Evolutionary conservation across 2,797 vertebrate species (phyloP), one percentile per base, ranked within the genome.

Genomic region (Falco biarmicus): DNA sequence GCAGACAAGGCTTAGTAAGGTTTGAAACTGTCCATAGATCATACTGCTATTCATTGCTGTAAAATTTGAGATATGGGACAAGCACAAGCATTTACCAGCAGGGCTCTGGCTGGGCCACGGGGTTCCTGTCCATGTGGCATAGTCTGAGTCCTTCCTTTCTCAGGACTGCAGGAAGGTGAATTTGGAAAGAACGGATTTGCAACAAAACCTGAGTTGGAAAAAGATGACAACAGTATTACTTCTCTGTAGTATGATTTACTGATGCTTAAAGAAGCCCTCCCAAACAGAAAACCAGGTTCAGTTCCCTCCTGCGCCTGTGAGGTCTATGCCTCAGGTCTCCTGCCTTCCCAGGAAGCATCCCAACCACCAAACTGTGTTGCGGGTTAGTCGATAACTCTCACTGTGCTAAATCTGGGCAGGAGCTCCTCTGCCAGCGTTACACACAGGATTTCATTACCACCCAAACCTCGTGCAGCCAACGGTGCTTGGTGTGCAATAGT

Each of bases 321-420:
- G 32, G 11, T 79, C 71, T 69, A 43, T 63, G 45, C 21, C n/a
- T 5, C 21, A 39, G n/a, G 43, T 82, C 37, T 88, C 21, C 61
- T 66, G n/a, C 32, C 39, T 85, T 80, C 39, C 59, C 0, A 0
- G 47, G 56, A 43, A 43, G 37, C 6, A 7, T 89, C 50, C n/a
- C 2, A 15, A 34, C 20, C 28, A 41, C 56, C 16, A 34, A 2
- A 9, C 39, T 70, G 43, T 77, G 51, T 34, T 18, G 60, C 39
- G 39, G 8, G 34, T 83, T 69, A 28, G 29, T 37, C 1, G 0
- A 3, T 7, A 5, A 47, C 39, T 77, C 79, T 77, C 0, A 0
- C 51, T 41, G 12, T 51, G 39, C 71, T 86, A 37, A 80, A 48
- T 71, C 9, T 9, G 2, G 37, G 5, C 15, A 43, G 61, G 37